Evolutionary conservation across 2,888 invertebrate genomes (phyloP), one percentile per base, ranked within the genome.

Genomic region (Cartodere bifasciata): DNA sequence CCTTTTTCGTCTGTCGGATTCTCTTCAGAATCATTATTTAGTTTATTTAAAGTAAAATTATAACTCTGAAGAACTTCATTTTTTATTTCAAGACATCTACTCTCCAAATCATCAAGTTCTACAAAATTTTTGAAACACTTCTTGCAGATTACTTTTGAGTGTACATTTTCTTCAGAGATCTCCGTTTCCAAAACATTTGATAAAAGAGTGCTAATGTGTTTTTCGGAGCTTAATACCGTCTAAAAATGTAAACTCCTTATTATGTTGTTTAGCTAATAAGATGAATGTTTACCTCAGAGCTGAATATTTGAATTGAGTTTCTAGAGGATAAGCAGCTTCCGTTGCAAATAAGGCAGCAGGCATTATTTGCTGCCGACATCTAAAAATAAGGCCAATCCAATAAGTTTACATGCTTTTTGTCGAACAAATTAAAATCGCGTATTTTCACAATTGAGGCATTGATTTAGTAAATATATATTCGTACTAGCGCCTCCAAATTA

Each of bases 331-430:
- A 62, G 6, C 67, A 67, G 42, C 64, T 64, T 26, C 58, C 64
- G 48, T 72, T 68, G 53, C 80, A 80, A 25, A 79, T 64, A 25
- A 77, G 60, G 46, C 79, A 80, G 32, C 58, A 60, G 1, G n/a
- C n/a, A n/a, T n/a, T n/a, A n/a, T n/a, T n/a, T n/a, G n/a, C n/a
- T n/a, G n/a, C n/a, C n/a, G n/a, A n/a, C n/a, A n/a, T n/a, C n/a
- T n/a, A n/a, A n/a, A n/a, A n/a, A n/a, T n/a, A n/a, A n/a, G n/a
- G n/a, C n/a, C n/a, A n/a, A n/a, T n/a, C n/a, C n/a, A n/a, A n/a
- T n/a, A n/a, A n/a, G n/a, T n/a, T n/a, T n/a, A n/a, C n/a, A n/a
- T n/a, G n/a, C n/a, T n/a, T n/a, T n/a, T n/a, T n/a, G n/a, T n/a
- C n/a, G n/a, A n/a, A n/a, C n/a, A n/a, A n/a, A n/a, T n/a, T n/a